Conservation (phyloP, 2,113 vertebrate genomes). For the Salvelinus namaycush region DNA sequence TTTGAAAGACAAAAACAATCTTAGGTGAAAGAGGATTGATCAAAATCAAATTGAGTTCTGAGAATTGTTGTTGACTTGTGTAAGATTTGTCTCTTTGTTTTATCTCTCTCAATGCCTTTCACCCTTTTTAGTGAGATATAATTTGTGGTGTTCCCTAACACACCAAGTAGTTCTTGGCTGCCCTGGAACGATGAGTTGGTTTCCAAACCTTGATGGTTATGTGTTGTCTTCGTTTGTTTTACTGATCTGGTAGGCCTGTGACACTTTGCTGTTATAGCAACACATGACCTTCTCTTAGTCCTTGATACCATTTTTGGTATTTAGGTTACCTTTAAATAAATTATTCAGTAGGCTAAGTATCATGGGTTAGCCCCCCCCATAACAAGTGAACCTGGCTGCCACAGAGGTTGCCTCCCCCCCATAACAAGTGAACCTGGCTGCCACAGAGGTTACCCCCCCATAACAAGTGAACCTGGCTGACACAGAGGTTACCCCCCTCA, state of each 20-base stretch:
- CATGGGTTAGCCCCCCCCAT: too few species aligned
- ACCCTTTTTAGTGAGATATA: neutral
- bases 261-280: neutral
- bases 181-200: neutral
- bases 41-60: neutral
- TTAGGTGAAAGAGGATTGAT: neutral
- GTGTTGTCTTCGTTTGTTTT: neutral
- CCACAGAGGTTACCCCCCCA: too few species aligned
- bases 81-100: neutral
- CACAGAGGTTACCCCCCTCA: too few species aligned
- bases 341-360: too few species aligned
- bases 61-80: neutral
- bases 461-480: too few species aligned
- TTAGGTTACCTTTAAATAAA: too few species aligned
- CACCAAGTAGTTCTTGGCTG: neutral
- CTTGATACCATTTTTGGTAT: neutral
- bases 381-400: too few species aligned
- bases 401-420: too few species aligned
- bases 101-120: neutral
- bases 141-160: neutral
- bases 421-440: too few species aligned
- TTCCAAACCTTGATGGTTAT: neutral
- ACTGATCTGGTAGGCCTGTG: neutral
- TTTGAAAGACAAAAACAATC: neutral
- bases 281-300: neutral